Evolutionary conservation across 2,113 vertebrate genomes (phyloP).

Genomic region (Scolopax mira): DNA sequence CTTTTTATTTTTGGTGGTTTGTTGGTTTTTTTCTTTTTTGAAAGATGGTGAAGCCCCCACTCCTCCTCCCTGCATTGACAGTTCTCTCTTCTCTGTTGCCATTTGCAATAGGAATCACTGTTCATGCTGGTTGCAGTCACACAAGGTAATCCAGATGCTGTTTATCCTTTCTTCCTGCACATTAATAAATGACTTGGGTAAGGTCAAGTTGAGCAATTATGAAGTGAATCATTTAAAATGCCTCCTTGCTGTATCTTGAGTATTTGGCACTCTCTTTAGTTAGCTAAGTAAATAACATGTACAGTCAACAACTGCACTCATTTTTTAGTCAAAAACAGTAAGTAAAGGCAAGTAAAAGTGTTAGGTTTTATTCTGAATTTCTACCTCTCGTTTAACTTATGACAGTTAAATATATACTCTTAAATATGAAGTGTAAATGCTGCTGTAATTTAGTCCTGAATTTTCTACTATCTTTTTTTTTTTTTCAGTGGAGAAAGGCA

Average conservation of each 20-base stretch:
- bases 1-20: no score
- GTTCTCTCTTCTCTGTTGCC: fast-evolving
- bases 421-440: neutral
- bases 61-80: neutral
- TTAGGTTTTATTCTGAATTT: neutral
- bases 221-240: neutral
- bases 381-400: neutral
- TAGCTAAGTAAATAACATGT: neutral
- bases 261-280: neutral
- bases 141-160: neutral
- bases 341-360: neutral
- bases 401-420: neutral
- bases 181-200: neutral
- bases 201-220: neutral
- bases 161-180: neutral
- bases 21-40: neutral
- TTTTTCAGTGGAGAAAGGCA: neutral
- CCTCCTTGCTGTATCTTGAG: neutral
- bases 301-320: neutral
- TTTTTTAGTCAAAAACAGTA: neutral
- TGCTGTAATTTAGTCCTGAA: neutral
- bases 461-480: neutral
- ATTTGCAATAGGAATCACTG: neutral
- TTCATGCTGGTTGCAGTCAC: neutral
- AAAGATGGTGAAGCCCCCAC: neutral